Evolutionary conservation across 2,797 vertebrate genomes (phyloP).

Genomic region (Sebastolobus altivelis): DNA sequence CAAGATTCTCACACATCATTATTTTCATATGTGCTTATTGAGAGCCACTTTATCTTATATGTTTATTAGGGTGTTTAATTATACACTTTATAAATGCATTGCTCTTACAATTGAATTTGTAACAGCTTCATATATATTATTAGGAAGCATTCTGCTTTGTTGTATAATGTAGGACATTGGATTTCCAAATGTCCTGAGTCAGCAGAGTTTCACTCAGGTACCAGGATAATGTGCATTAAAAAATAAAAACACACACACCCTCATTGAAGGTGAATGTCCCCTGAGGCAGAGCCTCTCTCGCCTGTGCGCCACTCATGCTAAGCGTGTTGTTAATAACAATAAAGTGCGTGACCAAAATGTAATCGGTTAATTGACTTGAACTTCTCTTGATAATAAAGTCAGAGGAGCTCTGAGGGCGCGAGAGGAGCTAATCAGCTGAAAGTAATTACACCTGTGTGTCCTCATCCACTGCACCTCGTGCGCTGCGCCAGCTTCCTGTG

Average conservation of each 20-base stretch:
- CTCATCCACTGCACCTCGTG: background rate
- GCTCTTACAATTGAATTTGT: background rate
- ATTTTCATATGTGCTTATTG: background rate
- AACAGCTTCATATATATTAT: background rate
- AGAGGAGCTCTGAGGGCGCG: no score
- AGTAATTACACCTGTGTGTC: slow-evolving; percentile 38
- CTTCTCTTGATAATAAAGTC: no score
- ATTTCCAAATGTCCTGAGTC: background rate
- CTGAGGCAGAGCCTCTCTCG: background rate
- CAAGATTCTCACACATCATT: background rate
- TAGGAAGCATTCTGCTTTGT: background rate
- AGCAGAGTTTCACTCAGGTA: background rate
- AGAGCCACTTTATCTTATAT: background rate
- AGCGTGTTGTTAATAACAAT: background rate
- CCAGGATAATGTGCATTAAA: background rate
- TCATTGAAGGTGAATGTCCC: background rate
- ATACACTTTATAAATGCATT: background rate
- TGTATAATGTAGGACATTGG: background rate
- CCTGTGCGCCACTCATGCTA: no score
- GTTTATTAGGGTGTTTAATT: background rate
- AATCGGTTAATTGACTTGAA: background rate
- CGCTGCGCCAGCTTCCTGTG: background rate
- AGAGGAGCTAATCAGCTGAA: slow-evolving; percentile 26
- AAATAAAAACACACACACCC: background rate
- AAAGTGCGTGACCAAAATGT: background rate